Base-by-base conservation (phyloP, 2,113 vertebrate species). In the Porphyrio hochstetteri region DNA sequence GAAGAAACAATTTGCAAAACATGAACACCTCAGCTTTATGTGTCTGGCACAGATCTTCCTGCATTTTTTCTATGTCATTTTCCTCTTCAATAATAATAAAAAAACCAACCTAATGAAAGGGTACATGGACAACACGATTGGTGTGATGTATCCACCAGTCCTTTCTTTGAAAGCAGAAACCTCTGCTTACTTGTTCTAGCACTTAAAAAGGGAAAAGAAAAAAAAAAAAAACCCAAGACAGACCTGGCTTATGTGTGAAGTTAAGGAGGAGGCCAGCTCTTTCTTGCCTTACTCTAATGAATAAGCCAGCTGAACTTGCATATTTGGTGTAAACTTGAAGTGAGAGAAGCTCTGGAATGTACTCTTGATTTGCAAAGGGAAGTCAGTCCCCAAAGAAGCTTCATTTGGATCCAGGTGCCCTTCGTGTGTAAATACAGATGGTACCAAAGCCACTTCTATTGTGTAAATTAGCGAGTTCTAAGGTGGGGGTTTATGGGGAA, bases 381-480 rank as follows among this genome's bases (percentile, higher is more conserved):
- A 94, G 90, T 95, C 82, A 84, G 2, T 63, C 72, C 72, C 85
- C 88, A 64, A 75, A 95, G 86, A 67, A 92, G 65, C 69, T 91
- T 90, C 53, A 24, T 36, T 86, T 36, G 36, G 46, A 88, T 93
- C 93, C 94, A 96, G 93, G 94, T 95, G 85, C 69, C 88, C 80
- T 86, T 67, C 5, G 3, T 72, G 77, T 93, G 75, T 94, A 95
- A 95, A 95, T 93, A 95, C 86, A 94, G 90, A 90, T 91, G 95
- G 91, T 85, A 86, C 95, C 79, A 65, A 90, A 94, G 72, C 19
- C 28, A 88, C 84, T 55, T 96, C 95, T 96, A 82, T 96, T 95
- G 92, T 91, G 93, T 69, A 95, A 96, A 92, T 96, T 20, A 95
- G 44, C 6, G 14, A 57, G 56, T 88, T 96, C 92, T 89, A 40